A percentile compares a stretch with the other conserved stretches of the same genome.
phyloP scores from a whole-genome alignment of 2,888 invertebrate genomes.

The Andrena hattorfiana region DNA sequence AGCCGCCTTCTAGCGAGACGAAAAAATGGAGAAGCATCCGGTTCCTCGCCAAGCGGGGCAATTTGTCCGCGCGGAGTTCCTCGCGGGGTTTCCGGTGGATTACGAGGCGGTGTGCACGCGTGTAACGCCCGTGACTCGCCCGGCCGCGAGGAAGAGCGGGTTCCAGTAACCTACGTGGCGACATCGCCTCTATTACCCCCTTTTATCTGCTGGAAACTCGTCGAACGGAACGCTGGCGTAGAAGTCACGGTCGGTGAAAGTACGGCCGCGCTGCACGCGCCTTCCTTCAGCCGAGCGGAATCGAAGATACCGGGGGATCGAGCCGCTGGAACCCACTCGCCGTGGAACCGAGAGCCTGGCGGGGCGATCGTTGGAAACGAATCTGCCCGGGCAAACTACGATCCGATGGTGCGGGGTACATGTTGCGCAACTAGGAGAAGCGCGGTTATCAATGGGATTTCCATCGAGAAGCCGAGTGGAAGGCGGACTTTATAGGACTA shows the following conservation, averaged over 20 bases:
- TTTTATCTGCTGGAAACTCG: conserved; percentile 77
- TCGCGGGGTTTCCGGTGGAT: conserved; percentile 64
- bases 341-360: neutral
- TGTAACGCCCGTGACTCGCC: conserved; percentile 42
- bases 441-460: neutral
- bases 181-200: conserved; percentile 78
- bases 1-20: neutral
- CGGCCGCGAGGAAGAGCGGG: conserved; percentile 48
- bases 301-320: conserved; percentile 34
- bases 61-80: conserved; percentile 27
- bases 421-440: neutral
- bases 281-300: conserved; percentile 45
- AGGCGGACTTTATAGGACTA: neutral
- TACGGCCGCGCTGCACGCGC: conserved; percentile 67
- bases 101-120: conserved; percentile 34
- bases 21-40: neutral
- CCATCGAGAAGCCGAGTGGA: neutral
- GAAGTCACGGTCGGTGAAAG: conserved; percentile 83
- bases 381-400: neutral
- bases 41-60: neutral
- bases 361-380: neutral
- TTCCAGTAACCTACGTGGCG: conserved; percentile 80
- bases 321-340: conserved; percentile 3
- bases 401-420: neutral
- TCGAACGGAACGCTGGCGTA: conserved; percentile 78